These are phyloP conservation scores for Agrotis ipsilon DNA, from an alignment of 2,888 invertebrate species.

Conservation along the genomic window DNA sequence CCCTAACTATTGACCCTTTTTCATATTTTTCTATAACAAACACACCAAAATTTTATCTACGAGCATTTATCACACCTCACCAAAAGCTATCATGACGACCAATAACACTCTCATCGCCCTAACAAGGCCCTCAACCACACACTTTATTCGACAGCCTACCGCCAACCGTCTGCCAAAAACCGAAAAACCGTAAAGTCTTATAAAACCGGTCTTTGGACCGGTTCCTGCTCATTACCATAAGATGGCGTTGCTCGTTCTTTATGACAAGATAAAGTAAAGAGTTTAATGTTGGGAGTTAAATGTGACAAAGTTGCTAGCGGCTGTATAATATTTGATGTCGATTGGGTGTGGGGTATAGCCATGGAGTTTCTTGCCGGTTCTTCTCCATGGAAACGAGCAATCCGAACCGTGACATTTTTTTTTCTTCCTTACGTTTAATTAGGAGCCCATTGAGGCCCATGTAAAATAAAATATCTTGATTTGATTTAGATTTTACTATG, in stretches of 20 bases:
- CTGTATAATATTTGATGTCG: slow-evolving; percentile 27
- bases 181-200: slow-evolving; percentile 38
- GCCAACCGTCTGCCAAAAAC: slow-evolving; percentile 23
- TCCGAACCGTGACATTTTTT: too few species aligned
- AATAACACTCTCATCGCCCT: slow-evolving; percentile 9
- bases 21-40: not conserved
- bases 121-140: slow-evolving; percentile 29
- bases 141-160: slow-evolving; percentile 39
- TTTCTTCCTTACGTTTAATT: too few species aligned
- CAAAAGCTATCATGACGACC: not conserved
- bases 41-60: not conserved
- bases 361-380: too few species aligned
- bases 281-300: slow-evolving; percentile 31
- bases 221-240: slow-evolving; percentile 51
- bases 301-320: slow-evolving; percentile 30
- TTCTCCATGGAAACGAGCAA: too few species aligned
- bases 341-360: slow-evolving; percentile 15
- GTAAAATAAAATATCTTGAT: too few species aligned
- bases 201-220: slow-evolving; percentile 13
- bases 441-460: too few species aligned
- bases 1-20: not conserved
- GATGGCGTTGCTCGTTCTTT: slow-evolving; percentile 34
- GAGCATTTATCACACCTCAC: not conserved
- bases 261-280: slow-evolving; percentile 46
- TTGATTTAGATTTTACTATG: too few species aligned